A percentile compares a stretch with the other conserved stretches of the same genome.
Evolutionary conservation across 2,797 vertebrate species (phyloP).

Genomic region (Sebastes minor): DNA sequence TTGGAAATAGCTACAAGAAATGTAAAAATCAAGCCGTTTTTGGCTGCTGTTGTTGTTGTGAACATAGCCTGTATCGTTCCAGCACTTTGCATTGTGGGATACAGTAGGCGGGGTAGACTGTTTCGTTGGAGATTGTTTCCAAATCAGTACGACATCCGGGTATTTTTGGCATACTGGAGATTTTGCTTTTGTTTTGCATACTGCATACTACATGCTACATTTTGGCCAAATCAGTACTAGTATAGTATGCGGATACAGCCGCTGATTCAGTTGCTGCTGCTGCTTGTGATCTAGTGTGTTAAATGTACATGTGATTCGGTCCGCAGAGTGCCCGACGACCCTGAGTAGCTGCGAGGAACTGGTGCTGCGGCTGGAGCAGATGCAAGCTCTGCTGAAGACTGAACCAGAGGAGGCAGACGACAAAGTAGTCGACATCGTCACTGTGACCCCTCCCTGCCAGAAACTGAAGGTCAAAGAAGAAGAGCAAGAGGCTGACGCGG

Average conservation of each 20-base stretch:
- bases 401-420: constrained; percentile 89
- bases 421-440: constrained; percentile 91
- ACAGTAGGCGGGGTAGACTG: no score
- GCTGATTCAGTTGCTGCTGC: neutral
- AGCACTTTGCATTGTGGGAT: no score
- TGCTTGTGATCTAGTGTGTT: neutral
- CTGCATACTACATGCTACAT: no score
- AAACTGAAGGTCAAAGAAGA: constrained; percentile 92
- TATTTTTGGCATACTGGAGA: no score
- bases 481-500: constrained; percentile 88
- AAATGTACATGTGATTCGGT: neutral
- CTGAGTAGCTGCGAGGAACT: constrained; percentile 88
- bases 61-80: no score
- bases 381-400: constrained; percentile 92
- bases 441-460: constrained; percentile 81
- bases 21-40: no score
- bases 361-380: constrained; percentile 89
- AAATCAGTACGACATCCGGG: no score
- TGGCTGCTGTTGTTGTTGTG: no score
- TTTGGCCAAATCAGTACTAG: no score
- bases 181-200: no score
- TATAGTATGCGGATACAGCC: no score
- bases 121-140: fast-evolving
- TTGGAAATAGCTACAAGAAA: no score
- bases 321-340: constrained; percentile 90